Conservation (phyloP, 2,888 invertebrate genomes). For the Byasa hedistus region DNA sequence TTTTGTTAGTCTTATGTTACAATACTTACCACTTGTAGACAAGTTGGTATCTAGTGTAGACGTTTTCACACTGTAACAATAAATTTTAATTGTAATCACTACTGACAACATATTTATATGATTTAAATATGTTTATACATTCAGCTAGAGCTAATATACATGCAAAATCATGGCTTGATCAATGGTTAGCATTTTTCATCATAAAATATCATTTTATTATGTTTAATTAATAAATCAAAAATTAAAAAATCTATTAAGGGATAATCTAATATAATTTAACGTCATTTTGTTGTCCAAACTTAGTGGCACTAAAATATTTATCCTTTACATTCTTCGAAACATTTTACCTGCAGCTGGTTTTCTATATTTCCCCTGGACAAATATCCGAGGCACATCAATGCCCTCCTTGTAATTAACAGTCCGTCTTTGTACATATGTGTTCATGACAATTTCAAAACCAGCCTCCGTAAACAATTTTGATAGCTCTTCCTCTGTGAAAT, state of each 20-base stretch:
- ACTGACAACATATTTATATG: neutral
- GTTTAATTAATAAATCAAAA: no score
- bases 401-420: slow-evolving; percentile 96
- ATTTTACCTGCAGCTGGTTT: slow-evolving; percentile 59
- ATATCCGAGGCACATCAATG: slow-evolving; percentile 93
- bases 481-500: slow-evolving; percentile 87
- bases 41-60: neutral
- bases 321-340: no score
- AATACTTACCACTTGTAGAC: neutral
- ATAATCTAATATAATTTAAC: no score
- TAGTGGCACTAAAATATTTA: no score
- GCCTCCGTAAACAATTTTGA: slow-evolving; percentile 81
- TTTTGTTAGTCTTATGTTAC: neutral
- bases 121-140: neutral
- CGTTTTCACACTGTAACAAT: neutral
- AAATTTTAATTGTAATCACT: neutral
- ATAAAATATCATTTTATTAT: no score
- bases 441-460: slow-evolving; percentile 85
- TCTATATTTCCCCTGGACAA: slow-evolving; percentile 93
- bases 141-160: slow-evolving; percentile 80
- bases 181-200: slow-evolving; percentile 78
- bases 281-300: no score
- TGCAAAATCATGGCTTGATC: slow-evolving; percentile 72
- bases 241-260: no score
- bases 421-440: slow-evolving; percentile 90